phyloP scores from a whole-genome alignment of 1,140 invertebrate species.

The Brachystomella parvula region DNA sequence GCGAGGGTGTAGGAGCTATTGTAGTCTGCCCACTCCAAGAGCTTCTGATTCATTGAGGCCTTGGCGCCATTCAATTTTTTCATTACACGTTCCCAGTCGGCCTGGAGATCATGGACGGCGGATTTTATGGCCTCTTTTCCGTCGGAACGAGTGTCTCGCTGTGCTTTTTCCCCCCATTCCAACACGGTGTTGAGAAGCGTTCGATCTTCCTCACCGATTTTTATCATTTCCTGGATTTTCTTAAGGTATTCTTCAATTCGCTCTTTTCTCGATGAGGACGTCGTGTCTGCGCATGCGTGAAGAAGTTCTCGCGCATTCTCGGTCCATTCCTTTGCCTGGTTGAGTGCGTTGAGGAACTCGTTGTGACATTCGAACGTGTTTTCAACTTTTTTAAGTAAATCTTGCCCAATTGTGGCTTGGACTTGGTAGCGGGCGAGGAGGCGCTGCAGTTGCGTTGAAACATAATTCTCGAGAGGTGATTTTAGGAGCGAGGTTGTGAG shows the following conservation, averaged over 20 bases:
- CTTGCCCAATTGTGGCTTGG: conserved; percentile 80
- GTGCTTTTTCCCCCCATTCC: conserved; percentile 85
- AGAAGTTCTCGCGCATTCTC: conserved; percentile 76
- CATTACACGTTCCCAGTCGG: conserved; percentile 83
- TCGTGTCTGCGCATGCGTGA: conserved; percentile 69
- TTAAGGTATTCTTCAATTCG: conserved; percentile 71
- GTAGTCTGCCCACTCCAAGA: conserved; percentile 92
- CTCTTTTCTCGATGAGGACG: conserved; percentile 57
- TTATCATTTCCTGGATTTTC: conserved; percentile 57
- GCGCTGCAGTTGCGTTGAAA: conserved; percentile 81
- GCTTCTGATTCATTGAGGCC: conserved; percentile 80
- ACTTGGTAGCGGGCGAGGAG: conserved; percentile 81
- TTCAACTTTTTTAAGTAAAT: conserved; percentile 86
- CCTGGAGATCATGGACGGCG: conserved; percentile 82
- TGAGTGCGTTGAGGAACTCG: conserved; percentile 68
- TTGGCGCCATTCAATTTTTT: conserved; percentile 87
- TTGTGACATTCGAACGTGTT: conserved; percentile 80
- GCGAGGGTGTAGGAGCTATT: conserved; percentile 82
- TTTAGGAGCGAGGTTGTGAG: conserved; percentile 58
- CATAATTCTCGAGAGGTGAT: conserved; percentile 71
- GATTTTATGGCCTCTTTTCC: conserved; percentile 78
- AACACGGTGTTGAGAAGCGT: conserved; percentile 79
- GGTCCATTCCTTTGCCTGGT: conserved; percentile 78
- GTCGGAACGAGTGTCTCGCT: conserved; percentile 76
- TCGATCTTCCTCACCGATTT: conserved; percentile 81